phyloP scores from a whole-genome alignment of 1,140 invertebrate genomes.

The Zaprionus davidi region DNA sequence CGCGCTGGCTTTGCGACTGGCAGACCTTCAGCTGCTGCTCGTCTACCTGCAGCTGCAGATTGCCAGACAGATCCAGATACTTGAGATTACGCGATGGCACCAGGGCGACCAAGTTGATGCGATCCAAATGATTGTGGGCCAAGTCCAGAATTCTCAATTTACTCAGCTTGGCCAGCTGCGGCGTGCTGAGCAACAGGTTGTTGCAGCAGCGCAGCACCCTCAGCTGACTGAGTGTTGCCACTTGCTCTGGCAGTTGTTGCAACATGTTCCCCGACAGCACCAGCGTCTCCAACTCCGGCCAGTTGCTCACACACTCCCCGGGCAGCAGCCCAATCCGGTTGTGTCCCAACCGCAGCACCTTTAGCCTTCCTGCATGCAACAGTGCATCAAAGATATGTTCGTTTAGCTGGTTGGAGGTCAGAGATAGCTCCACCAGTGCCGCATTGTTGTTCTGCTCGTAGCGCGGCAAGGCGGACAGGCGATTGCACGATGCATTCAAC shows the following conservation, averaged over 20 bases:
- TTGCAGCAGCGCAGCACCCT: slow-evolving; percentile 92
- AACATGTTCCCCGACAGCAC: slow-evolving; percentile 93
- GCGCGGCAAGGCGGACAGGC: slow-evolving; percentile 88
- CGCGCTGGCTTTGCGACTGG: slow-evolving; percentile 87
- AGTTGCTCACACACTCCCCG: slow-evolving; percentile 90
- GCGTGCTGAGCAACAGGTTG: slow-evolving; percentile 90
- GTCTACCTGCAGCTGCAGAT: slow-evolving; percentile 91
- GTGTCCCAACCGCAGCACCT: slow-evolving; percentile 91
- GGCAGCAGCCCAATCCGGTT: slow-evolving; percentile 90
- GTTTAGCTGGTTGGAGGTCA: slow-evolving; percentile 91
- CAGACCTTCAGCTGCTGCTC: slow-evolving; percentile 92
- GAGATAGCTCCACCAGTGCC: slow-evolving; percentile 89
- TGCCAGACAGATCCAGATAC: slow-evolving; percentile 93
- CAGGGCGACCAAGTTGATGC: slow-evolving; percentile 89
- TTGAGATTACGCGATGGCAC: slow-evolving; percentile 91
- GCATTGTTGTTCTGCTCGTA: slow-evolving; percentile 86
- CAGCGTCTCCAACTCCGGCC: slow-evolving; percentile 92
- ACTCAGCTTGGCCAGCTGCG: slow-evolving; percentile 89
- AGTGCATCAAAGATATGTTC: slow-evolving; percentile 89
- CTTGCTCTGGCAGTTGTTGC: slow-evolving; percentile 90
- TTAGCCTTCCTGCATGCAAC: slow-evolving; percentile 87
- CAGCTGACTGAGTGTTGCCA: slow-evolving; percentile 89
- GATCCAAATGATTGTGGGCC: slow-evolving; percentile 93
- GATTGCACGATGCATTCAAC: slow-evolving; percentile 92
- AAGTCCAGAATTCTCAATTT: slow-evolving; percentile 92